Evolutionary conservation across 2,113 vertebrate genomes (phyloP), one percentile per base, ranked within the genome.

Genomic region (Actenoides hombroni): DNA sequence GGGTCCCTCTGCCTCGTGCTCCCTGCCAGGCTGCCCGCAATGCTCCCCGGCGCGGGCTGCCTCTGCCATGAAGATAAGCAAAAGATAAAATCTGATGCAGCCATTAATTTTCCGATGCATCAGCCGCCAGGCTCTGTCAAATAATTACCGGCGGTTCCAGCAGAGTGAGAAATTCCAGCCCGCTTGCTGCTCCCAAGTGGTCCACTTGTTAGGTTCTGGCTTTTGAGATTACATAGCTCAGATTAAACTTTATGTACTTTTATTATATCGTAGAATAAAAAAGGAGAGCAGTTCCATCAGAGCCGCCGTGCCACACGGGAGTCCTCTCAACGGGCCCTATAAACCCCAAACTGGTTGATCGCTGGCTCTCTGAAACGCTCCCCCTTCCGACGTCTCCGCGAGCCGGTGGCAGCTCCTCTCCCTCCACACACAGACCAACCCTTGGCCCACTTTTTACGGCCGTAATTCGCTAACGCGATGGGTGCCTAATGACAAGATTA

Each of bases 241-340:
- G 88, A 91, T 97, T 95, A 94, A 94, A 94, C 79, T 76, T 96
- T 71, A 91, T 86, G 86, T 68, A 81, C 86, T 93, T 95, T 75
- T 51, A 97, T 85, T 51, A 96, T 67, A 77, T 17, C 78, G 70
- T 8, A 40, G 87, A 95, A 96, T 86, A 69, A 93, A 95, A 92
- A 83, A 81, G 54, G 46, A 83, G 75, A 86, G 79, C 86, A 49
- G 60, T 33, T 95, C 73, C 42, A 68, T 48, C 57, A 67, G 67
- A 93, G 85, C 68, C 0, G 11, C 81, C 0, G 5, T 16, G 91
- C 73, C 80, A 42, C 77, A 31, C 4, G 73, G 95, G 92, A 96
- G 49, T 5, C 61, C 83, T 88, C 70, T 48, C 74, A 51, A 54
- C 0, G 0, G 57, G 79, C 49, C 0, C 0, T 0, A 73, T 60